Evolutionary conservation across 2,888 invertebrate species (phyloP).

Genomic region (Tiphia femorata): DNA sequence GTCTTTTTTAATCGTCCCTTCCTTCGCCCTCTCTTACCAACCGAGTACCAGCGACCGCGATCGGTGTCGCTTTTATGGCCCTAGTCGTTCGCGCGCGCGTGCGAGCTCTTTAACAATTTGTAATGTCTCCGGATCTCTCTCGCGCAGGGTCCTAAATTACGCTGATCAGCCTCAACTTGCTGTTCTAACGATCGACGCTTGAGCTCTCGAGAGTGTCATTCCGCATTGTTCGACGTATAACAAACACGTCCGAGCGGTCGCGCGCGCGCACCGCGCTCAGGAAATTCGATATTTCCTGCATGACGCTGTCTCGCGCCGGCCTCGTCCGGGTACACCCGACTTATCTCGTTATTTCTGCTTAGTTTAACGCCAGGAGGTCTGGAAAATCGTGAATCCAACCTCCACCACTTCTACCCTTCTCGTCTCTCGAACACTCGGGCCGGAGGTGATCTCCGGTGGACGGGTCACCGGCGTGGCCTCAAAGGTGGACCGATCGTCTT

Average conservation of each 20-base stretch:
- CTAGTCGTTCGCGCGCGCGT: too few relatives aligned
- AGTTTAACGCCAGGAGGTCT: constrained; percentile 1
- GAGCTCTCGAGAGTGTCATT: constrained; percentile 43
- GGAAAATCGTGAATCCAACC: constrained; percentile 18
- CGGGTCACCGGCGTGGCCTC: too few relatives aligned
- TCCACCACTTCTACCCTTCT: neutral
- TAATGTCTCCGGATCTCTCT: constrained; percentile 23
- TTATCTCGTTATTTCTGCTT: constrained; percentile 14
- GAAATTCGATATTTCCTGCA: constrained; percentile 50
- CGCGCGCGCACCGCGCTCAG: constrained; percentile 29
- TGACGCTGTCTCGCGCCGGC: constrained; percentile 20
- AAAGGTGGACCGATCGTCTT: neutral
- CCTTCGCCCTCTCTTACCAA: too few relatives aligned
- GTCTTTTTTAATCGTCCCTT: too few relatives aligned
- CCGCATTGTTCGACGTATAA: constrained; percentile 43
- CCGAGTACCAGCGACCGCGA: too few relatives aligned
- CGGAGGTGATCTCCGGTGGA: neutral
- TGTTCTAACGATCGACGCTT: constrained; percentile 36
- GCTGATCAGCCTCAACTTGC: constrained; percentile 34
- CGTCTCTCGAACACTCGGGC: neutral
- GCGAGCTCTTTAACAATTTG: too few relatives aligned
- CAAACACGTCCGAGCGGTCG: constrained; percentile 29
- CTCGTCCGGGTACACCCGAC: constrained; percentile 17
- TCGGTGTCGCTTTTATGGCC: too few relatives aligned
- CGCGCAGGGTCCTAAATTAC: constrained; percentile 32